Base-by-base conservation (phyloP, 2,113 vertebrate genomes). In the Percopsis transmontana region DNA sequence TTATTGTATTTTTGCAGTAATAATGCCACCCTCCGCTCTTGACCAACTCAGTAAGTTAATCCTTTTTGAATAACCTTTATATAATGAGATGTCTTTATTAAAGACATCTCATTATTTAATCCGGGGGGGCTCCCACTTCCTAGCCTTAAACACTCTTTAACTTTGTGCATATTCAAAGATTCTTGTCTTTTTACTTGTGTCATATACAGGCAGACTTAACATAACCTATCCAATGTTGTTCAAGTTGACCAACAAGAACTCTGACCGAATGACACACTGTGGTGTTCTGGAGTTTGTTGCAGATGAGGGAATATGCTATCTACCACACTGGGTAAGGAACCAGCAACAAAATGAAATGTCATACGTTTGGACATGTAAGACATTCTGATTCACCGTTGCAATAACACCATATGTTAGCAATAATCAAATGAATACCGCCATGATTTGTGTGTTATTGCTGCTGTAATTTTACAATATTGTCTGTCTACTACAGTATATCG, bases 201-300 rank as follows among this genome's bases (percentile, higher is more conserved):
- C 58, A 11, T 48, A 0, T 53, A 14, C 79, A 99, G 97, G 97
- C 85, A 90, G 97, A 62, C 95, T 99, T 62, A 99, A 99, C 62
- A 99, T 99, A 61, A 99, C 97, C 8, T 99, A 99, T 51, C 97
- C 97, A 0, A 99, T 99, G 97, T 88, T 99, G 64, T 99, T 99
- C 81, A 99, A 99, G 77, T 89, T 99, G 87, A 98, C 95, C 48
- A 99, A 99, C 88, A 98, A 98, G 81, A 97, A 98, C 81, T 98
- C 97, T 0, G 97, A 99, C 89, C 91, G 97, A 58, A 95, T 97
- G 95, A 99, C 97, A 0, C 97, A 99, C 81, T 99, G 97, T 24
- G 97, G 97, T 0, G 97, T 99, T 63, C 89, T 99, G 27, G 97
- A 99, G 85, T 99, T 99, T 76, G 97, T 99, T 77, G 97, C 97